Evolutionary conservation across 2,113 vertebrate genomes (phyloP), one percentile per base, ranked within the genome.

Genomic region (Riparia riparia): DNA sequence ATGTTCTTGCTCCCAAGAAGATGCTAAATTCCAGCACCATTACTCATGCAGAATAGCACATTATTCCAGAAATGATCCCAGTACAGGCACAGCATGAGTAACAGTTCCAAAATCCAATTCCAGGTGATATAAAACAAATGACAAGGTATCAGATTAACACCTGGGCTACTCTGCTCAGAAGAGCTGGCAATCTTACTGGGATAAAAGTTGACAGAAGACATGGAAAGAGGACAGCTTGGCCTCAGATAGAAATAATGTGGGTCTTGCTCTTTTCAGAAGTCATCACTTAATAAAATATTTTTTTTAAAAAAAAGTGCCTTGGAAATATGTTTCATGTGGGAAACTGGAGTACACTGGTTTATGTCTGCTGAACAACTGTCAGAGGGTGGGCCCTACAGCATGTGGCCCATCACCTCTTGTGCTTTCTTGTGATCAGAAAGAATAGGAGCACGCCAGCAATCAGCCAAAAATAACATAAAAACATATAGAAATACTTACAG

Each of bases 401-500:
- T 95, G 95, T 97, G 95, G 92, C 88, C 95, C 94, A 96, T 97
- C 96, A 96, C 96, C 93, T 95, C 89, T 89, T 88, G 81, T 89
- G 61, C 74, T 64, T 93, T 95, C 91, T 87, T 93, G 87, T 31
- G 96, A 93, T 90, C 94, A 95, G 79, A 81, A 96, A 96, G 77
- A 81, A 76, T 53, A 91, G 93, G 74, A 91, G 69, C 44, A 94
- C 31, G 85, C 82, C 88, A 96, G 90, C 82, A 93, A 96, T 82
- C 72, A 80, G 95, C 87, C 89, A 94, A 96, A 97, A 97, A 95
- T 79, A 92, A 97, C 89, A 96, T 13, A 68, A 95, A 95, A 95
- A 73, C 82, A 83, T 84, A 80, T 1, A 96, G 82, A 96, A 94
- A 83, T 92, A 90, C 93, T 82, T 85, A 77, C n/a, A 94, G 1